Base-by-base conservation (phyloP, 1,140 invertebrate species). In the Drosophila simulans region DNA sequence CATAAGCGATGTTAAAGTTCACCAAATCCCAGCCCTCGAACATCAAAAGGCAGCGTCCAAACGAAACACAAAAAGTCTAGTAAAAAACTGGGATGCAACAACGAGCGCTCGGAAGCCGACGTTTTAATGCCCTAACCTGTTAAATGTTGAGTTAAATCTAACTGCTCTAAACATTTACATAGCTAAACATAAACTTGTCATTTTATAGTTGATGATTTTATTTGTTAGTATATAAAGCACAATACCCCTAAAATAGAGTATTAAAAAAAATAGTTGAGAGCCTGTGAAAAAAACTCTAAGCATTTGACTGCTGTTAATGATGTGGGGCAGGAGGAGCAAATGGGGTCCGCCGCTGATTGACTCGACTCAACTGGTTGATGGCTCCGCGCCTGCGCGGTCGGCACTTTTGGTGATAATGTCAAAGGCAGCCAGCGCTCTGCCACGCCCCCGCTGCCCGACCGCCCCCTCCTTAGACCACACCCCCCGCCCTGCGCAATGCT, bases 1-100 rank as follows among this genome's bases (percentile, higher is more conserved):
- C 85, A 90, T 90, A 90, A 90, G 74, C 86, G 81, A 78, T 84
- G 85, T 79, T 85, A 90, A 90, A 90, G 85, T 90, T 90, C 85
- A 79, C 63, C 72, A 77, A 66, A 75, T 42, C 66, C 12, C 43
- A 62, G 68, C 39, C 20, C 11, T 35, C 10, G n/a, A 63, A 64
- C 60, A 83, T 83, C 80, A 75, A 83, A 74, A 27, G 75, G 59
- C 43, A 70, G 43, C 31, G 60, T 45, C 22, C 55, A 31, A 31
- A 10, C 31, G 12, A 59, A 40, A 34, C n/a, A 17, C 22, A 42
- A 46, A 17, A 48, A 34, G 37, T 59, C 15, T 55, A 51, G 43
- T n/a, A 10, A 39, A 37, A 27, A 22, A 20, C 34, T 15, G 35
- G 17, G 15, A 13, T 20, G 25, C 4, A 34, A 12, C 13, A 13